phyloP scores from a whole-genome alignment of 2,113 vertebrate genomes.

The Uropsilus gracilis region DNA sequence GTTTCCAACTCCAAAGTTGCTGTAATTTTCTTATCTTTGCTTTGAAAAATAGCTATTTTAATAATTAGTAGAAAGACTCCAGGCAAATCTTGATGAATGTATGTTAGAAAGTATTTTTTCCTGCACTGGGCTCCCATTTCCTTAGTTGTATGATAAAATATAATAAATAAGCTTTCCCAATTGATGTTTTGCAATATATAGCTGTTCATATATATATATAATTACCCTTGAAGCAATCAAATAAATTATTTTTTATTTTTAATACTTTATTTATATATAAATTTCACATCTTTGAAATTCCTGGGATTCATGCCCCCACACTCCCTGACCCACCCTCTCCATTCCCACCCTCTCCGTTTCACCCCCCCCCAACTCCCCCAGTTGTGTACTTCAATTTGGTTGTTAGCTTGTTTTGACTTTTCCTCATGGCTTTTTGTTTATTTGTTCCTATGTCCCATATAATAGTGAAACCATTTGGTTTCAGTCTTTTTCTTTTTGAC shows the following conservation, averaged over 20 bases:
- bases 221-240: neutral
- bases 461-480: too few species aligned
- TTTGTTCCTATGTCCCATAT: too few species aligned
- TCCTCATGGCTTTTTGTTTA: too few species aligned
- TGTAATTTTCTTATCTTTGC: neutral
- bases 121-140: fast-evolving
- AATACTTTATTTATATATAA: too few species aligned
- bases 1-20: neutral
- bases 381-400: too few species aligned
- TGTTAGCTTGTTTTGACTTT: too few species aligned
- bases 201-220: neutral
- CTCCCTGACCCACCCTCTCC: too few species aligned
- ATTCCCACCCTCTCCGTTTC: too few species aligned
- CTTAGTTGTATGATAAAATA: neutral
- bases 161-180: neutral
- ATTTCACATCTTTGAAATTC: too few species aligned
- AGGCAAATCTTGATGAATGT: neutral
- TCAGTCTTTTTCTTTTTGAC: too few species aligned
- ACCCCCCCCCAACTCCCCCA: too few species aligned
- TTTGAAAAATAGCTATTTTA: neutral
- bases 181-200: neutral
- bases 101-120: neutral
- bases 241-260: neutral
- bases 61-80: neutral
- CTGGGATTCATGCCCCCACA: too few species aligned